These are phyloP conservation scores for Sitta carolinensis DNA, from an alignment of 2,797 vertebrate species.

Conservation along the genomic window DNA sequence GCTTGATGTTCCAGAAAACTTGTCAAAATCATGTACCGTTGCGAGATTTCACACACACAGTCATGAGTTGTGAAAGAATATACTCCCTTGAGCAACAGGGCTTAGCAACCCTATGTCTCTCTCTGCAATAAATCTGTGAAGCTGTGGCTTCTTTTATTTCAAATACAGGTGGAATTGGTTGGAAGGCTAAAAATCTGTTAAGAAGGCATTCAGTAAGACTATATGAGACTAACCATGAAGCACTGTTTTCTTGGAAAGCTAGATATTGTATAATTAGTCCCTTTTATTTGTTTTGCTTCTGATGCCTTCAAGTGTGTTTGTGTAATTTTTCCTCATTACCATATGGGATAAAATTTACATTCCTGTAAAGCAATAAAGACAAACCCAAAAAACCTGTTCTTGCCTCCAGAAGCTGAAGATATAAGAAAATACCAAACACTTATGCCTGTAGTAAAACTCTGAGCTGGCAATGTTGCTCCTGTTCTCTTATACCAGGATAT, in stretches of 20 bases:
- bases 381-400: not conserved
- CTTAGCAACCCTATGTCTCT: not conserved
- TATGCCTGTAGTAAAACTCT: not conserved
- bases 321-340: not conserved
- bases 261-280: not conserved
- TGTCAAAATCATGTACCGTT: not conserved
- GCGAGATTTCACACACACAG: not conserved
- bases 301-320: not conserved
- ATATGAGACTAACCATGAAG: not conserved
- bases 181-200: not conserved
- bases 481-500: not conserved
- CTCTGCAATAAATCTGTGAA: not conserved
- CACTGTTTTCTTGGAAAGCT: not conserved
- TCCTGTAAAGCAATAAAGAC: not conserved
- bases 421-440: not conserved
- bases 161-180: not conserved
- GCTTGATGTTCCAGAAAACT: not conserved
- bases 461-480: not conserved
- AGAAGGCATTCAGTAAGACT: not conserved
- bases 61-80: not conserved
- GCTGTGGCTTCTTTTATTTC: not conserved
- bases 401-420: not conserved
- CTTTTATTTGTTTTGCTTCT: not conserved
- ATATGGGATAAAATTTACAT: not conserved
- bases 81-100: not conserved